These are phyloP conservation scores for Eudyptes chrysolophus DNA, from an alignment of 2,113 vertebrate genomes.

Conservation along the genomic window DNA sequence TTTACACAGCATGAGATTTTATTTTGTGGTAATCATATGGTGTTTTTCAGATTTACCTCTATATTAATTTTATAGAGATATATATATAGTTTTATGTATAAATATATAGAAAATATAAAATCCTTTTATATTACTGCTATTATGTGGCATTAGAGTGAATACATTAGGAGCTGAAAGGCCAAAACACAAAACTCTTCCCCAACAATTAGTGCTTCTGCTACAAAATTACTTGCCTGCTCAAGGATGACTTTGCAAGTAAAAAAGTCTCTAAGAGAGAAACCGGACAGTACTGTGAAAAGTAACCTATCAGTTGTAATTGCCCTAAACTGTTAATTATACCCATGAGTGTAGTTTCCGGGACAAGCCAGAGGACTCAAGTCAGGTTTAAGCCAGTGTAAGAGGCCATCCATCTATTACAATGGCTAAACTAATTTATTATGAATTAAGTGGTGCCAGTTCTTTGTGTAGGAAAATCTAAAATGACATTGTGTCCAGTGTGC, in stretches of 20 bases:
- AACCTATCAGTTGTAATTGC: not conserved
- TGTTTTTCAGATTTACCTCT: not conserved
- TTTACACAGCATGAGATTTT: not conserved
- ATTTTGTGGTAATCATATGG: not conserved
- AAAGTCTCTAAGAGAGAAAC: not conserved
- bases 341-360: slow-evolving; percentile 44
- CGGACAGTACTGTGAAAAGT: not conserved
- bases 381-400: slow-evolving; percentile 14
- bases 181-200: not conserved
- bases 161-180: not conserved
- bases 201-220: not conserved
- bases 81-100: not conserved
- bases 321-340: slow-evolving; percentile 21
- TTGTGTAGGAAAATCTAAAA: slow-evolving; percentile 50
- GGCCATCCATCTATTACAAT: slow-evolving; percentile 41
- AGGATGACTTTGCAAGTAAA: not conserved
- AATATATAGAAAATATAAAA: not conserved
- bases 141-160: not conserved
- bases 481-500: slow-evolving; percentile 31
- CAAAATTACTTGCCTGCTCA: not conserved
- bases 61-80: not conserved
- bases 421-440: slow-evolving; percentile 62
- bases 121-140: not conserved
- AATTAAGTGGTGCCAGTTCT: slow-evolving; percentile 60
- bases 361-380: slow-evolving; percentile 42